phyloP scores from a whole-genome alignment of 2,888 invertebrate species.

The Lithophane leautieri region DNA sequence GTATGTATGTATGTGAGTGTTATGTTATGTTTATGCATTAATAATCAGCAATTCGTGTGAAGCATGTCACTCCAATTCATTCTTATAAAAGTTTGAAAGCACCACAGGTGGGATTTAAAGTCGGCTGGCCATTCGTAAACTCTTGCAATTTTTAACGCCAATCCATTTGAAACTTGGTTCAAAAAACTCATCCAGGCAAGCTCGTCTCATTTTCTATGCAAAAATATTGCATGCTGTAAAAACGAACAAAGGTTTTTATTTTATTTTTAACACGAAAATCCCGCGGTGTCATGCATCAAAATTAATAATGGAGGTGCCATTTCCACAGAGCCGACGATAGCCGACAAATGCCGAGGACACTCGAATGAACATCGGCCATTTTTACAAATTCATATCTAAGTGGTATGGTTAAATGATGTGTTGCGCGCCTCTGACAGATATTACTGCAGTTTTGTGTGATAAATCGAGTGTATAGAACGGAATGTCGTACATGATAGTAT shows the following conservation, averaged over 20 bases:
- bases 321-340: slow-evolving; percentile 25
- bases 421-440: slow-evolving; percentile 29
- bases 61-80: not conserved
- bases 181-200: slow-evolving; percentile 30
- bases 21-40: no score
- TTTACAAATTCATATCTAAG: slow-evolving; percentile 42
- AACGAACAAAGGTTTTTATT: slow-evolving; percentile 16
- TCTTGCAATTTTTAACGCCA: slow-evolving; percentile 45
- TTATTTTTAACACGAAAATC: slow-evolving; percentile 28
- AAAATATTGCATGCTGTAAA: slow-evolving; percentile 37
- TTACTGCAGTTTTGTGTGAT: slow-evolving; percentile 30
- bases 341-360: slow-evolving; percentile 38
- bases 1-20: no score
- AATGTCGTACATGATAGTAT: slow-evolving; percentile 22
- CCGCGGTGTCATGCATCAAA: slow-evolving; percentile 45
- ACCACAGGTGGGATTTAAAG: slow-evolving; percentile 20
- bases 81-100: slow-evolving; percentile 9
- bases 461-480: slow-evolving; percentile 8
- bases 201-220: slow-evolving; percentile 35
- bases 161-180: slow-evolving; percentile 39
- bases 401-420: slow-evolving; percentile 20
- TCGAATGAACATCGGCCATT: slow-evolving; percentile 12
- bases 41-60: not conserved
- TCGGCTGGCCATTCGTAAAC: slow-evolving; percentile 17
- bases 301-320: slow-evolving; percentile 55